Evolutionary conservation across 2,113 vertebrate genomes (phyloP).

Genomic region (Hippoglossus stenolepis): DNA sequence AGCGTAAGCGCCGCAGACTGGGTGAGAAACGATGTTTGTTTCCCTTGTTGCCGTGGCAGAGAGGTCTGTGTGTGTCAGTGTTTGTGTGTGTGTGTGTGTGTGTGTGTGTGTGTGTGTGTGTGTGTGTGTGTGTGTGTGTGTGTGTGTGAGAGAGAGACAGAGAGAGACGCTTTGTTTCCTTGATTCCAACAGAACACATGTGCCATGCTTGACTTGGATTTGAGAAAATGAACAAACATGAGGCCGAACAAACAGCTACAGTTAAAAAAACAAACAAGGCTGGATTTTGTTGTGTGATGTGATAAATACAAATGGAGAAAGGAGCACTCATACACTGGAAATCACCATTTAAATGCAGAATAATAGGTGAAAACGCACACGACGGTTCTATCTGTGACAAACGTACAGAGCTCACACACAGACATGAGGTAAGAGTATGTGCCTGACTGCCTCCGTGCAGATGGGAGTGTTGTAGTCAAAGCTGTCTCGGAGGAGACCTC

Average conservation of each 20-base stretch:
- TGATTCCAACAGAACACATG: slow-evolving; percentile 35
- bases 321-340: neutral
- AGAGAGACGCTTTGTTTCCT: slow-evolving; percentile 55
- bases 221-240: slow-evolving; percentile 53
- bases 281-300: neutral
- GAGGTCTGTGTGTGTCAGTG: slow-evolving; percentile 24
- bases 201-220: slow-evolving; percentile 55
- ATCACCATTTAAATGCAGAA: slow-evolving; percentile 1
- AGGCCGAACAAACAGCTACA: slow-evolving; percentile 29
- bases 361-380: slow-evolving; percentile 13
- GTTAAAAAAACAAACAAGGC: neutral
- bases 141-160: neutral
- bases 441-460: slow-evolving; percentile 39
- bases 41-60: slow-evolving; percentile 52
- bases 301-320: slow-evolving; percentile 10
- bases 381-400: neutral
- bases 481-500: slow-evolving; percentile 25
- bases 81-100: slow-evolving; percentile 3
- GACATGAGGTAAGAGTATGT: neutral
- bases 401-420: neutral
- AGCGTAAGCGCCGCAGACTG: slow-evolving; percentile 54
- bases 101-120: neutral
- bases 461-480: slow-evolving; percentile 38
- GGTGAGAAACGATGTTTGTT: slow-evolving; percentile 71
- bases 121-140: neutral